Evolutionary conservation across 2,113 vertebrate species (phyloP).

Genomic region (Odocoileus hemionus): DNA sequence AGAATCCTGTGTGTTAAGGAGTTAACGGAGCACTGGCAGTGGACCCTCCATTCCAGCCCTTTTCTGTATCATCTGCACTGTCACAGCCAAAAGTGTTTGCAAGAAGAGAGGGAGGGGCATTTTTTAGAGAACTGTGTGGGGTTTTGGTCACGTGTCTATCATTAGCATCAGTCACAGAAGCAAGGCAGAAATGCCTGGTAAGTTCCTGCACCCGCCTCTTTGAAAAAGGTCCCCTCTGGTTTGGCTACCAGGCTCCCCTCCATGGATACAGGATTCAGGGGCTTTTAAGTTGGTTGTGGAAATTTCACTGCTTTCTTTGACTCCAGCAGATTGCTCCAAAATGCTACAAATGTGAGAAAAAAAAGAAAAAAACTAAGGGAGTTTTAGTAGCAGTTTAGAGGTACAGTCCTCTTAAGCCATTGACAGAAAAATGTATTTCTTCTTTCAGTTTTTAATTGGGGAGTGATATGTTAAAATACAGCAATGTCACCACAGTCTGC

Average conservation of each 20-base stretch:
- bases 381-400: conserved; percentile 64
- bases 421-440: conserved; percentile 41
- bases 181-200: conserved; percentile 19
- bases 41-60: background rate
- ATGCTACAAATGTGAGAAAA: background rate
- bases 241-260: conserved; percentile 13
- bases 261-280: conserved; percentile 46
- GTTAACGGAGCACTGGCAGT: background rate
- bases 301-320: conserved; percentile 55
- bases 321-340: conserved; percentile 54
- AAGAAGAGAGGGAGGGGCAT: background rate
- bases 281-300: conserved; percentile 32
- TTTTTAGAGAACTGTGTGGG: conserved; percentile 8
- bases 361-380: background rate
- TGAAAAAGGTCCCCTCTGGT: conserved; percentile 59
- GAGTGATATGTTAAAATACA: conserved; percentile 38
- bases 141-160: conserved; percentile 43
- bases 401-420: conserved; percentile 60
- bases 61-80: background rate
- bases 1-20: background rate
- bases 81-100: background rate
- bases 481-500: background rate
- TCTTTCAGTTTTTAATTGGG: conserved; percentile 45
- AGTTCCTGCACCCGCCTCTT: conserved; percentile 33
- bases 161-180: background rate